Base-by-base conservation (phyloP, 2,113 vertebrate species). In the Erythrocebus patas region DNA sequence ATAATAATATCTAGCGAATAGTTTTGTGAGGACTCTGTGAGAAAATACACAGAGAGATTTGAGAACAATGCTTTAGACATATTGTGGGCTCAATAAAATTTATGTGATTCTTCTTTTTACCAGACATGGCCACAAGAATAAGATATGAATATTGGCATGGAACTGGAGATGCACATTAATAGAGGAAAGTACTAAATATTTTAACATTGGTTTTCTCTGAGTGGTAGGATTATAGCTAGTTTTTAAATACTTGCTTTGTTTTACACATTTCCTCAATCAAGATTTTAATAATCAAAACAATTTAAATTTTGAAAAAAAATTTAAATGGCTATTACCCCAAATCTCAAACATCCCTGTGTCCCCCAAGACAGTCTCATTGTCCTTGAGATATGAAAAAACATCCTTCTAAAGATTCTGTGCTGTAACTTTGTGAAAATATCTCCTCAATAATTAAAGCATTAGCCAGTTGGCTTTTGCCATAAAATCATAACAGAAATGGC, bases 401-500 rank as follows among this genome's bases (percentile, higher is more conserved):
- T 88, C 59, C 43, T 90, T 72, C 87, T 85, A 73, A 95, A 59
- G 92, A 90, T 90, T 92, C 52, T 88, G 32, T 91, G 96, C 73
- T 96, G 22, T 92, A 88, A 97, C n/a, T 80, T 22, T 95, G 68
- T 88, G 72, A 96, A 93, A 98, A 96, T 93, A 95, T 93, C 92
- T 81, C 45, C 78, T 96, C 90, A 93, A 97, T 98, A 97, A 97
- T 98, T 97, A 97, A 97, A 95, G 66, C 97, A 96, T 98, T 98
- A 97, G 92, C 92, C 95, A 97, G 84, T 97, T 96, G 96, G 90
- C 72, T 73, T 96, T 97, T 97, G 96, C 88, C 85, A 97, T 96
- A 96, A 97, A 97, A 98, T 96, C 89, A 97, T 97, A 97, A 97
- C 96, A 94, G 97, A 96, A 97, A 96, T 91, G 76, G 93, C 85